Evolutionary conservation across 2,797 vertebrate species (phyloP).

Genomic region (Xenopus petersii): DNA sequence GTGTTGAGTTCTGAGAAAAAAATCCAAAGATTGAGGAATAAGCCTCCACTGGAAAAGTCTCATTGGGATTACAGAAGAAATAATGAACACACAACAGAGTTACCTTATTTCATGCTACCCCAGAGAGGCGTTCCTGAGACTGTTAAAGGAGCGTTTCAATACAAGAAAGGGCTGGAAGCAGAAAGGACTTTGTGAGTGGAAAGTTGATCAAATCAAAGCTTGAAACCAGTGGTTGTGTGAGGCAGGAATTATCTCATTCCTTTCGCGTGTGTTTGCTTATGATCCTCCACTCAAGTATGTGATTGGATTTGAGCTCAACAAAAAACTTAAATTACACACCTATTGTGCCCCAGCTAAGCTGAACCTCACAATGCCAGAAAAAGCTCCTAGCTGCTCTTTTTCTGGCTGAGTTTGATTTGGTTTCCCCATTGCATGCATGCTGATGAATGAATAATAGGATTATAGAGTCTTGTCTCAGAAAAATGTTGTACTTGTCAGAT

Average conservation of each 20-base stretch:
- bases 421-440: slow-evolving; percentile 74
- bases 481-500: slow-evolving; percentile 77
- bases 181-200: slow-evolving; percentile 52
- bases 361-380: slow-evolving; percentile 81
- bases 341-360: slow-evolving; percentile 92
- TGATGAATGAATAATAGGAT: slow-evolving; percentile 94
- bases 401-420: slow-evolving; percentile 76
- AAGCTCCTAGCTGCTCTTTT: slow-evolving; percentile 75
- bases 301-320: slow-evolving; percentile 99
- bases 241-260: slow-evolving; percentile 78
- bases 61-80: slow-evolving; percentile 30
- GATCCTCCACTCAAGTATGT: slow-evolving; percentile 98
- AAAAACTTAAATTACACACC: slow-evolving; percentile 99
- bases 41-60: slow-evolving; percentile 6
- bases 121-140: slow-evolving; percentile 34
- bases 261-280: slow-evolving; percentile 87
- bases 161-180: slow-evolving; percentile 31
- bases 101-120: slow-evolving; percentile 39
- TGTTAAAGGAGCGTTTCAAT: slow-evolving; percentile 45
- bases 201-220: slow-evolving; percentile 69
- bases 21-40: background rate
- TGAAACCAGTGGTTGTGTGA: slow-evolving; percentile 79
- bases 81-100: slow-evolving; percentile 31
- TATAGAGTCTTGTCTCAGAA: slow-evolving; percentile 76
- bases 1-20: background rate